Evolutionary conservation across 2,113 vertebrate species (phyloP).

Genomic region (Tympanuchus pallidicinctus): DNA sequence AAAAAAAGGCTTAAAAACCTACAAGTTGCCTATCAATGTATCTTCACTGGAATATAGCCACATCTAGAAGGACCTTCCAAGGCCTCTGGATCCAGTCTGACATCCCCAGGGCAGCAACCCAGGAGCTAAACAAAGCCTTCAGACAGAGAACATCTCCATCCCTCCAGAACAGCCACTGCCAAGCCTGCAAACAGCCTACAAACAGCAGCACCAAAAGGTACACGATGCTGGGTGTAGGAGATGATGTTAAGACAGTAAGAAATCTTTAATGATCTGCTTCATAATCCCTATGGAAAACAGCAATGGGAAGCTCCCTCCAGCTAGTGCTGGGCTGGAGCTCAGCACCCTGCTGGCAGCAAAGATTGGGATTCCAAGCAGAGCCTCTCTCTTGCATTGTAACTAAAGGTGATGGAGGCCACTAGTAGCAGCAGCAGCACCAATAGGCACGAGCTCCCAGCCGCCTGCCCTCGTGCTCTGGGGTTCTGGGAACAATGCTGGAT

Average conservation of each 20-base stretch:
- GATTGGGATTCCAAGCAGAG: neutral
- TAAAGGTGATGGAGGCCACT: accelerated
- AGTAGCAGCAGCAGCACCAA: neutral
- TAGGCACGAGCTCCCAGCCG: neutral
- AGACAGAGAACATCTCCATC: accelerated
- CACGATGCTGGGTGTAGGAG: neutral
- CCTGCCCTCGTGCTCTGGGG: neutral
- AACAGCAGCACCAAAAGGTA: neutral
- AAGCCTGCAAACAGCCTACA: neutral
- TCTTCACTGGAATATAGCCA: neutral
- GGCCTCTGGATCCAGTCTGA: accelerated
- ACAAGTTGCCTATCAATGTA: neutral
- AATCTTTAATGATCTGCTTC: neutral
- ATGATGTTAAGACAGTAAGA: neutral
- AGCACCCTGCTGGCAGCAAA: neutral
- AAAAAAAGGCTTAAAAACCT: neutral
- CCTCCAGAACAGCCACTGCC: neutral
- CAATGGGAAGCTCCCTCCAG: neutral
- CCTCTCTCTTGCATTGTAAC: accelerated
- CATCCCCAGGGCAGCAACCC: neutral
- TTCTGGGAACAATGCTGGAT: slow-evolving; percentile 50
- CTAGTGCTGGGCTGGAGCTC: neutral
- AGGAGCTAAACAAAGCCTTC: neutral
- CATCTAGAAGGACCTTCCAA: neutral
- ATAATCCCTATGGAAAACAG: neutral